Evolutionary conservation across 2,797 vertebrate genomes (phyloP), one percentile per base, ranked within the genome.

Genomic region (Cottoperca gobio): DNA sequence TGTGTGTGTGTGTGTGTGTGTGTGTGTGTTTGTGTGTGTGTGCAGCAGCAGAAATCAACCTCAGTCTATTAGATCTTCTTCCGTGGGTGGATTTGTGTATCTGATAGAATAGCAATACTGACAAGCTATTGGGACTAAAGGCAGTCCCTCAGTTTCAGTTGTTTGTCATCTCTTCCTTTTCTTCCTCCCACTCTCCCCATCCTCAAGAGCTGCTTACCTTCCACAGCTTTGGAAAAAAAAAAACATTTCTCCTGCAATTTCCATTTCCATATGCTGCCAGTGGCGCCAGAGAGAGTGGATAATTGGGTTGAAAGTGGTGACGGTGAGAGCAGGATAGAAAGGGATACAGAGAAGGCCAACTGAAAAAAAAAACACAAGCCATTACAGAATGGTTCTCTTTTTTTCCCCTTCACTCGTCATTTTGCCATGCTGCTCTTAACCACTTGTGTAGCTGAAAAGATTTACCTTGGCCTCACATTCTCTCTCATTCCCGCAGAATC

Each of bases 231-330:
- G 58, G 69, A 89, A 76, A 74, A 81, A 70, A 76, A 70, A 88
- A 91, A 87, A 88, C 79, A 91, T 91, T 90, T 92, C 78, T 86
- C 81, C 80, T 88, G 88, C 92, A 92, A 94, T 95, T 94, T 94
- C 94, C 94, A 95, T 95, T 95, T 95, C 94, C 94, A 95, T 95
- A 94, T 93, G 93, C 93, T 93, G 93, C 89, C 92, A 93, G 91
- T 94, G 94, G 94, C 92, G 91, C 92, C 93, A 91, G 87, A 85
- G 89, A 95, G 93, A 95, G 94, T 93, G 93, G 94, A 95, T 95
- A 95, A 95, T 95, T 95, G 92, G 93, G 91, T 94, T 93, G 93
- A 95, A 95, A 94, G 92, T 90, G 92, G 93, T 94, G 90, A 92
- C 85, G 91, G 91, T 88, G 92, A 93, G 88, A 94, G 93, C 87